Evolutionary conservation across 2,888 invertebrate species (phyloP).

Genomic region (Theretra japonica): DNA sequence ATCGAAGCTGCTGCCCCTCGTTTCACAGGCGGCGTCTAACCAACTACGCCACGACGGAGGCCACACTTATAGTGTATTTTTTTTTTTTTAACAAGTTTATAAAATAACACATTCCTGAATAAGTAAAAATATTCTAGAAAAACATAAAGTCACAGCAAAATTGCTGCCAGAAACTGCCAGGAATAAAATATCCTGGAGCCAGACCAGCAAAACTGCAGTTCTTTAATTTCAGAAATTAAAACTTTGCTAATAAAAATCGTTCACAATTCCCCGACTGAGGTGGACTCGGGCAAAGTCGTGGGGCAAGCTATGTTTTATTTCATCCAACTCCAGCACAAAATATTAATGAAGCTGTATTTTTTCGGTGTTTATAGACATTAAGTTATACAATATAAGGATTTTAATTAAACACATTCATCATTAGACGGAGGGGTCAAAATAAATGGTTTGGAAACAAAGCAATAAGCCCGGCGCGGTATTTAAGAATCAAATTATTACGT

Average conservation of each 20-base stretch:
- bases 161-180: neutral
- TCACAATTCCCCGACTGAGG: neutral
- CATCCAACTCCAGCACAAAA: neutral
- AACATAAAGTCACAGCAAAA: neutral
- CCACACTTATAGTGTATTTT: too few relatives aligned
- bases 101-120: too few relatives aligned
- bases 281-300: neutral
- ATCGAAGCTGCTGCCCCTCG: too few relatives aligned
- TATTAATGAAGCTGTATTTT: neutral
- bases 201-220: neutral
- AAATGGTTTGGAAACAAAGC: constrained; percentile 19
- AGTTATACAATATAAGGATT: constrained; percentile 3
- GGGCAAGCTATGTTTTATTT: neutral
- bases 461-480: constrained; percentile 13
- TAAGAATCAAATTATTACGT: constrained; percentile 20
- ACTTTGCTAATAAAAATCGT: constrained; percentile 9
- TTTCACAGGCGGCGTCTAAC: too few relatives aligned
- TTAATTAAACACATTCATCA: constrained; percentile 26
- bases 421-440: constrained; percentile 15
- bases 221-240: constrained; percentile 17
- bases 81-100: too few relatives aligned
- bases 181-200: neutral
- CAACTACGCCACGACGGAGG: too few relatives aligned
- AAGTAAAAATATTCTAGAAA: too few relatives aligned
- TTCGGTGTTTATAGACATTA: constrained; percentile 13